phyloP scores from a whole-genome alignment of 2,113 vertebrate species.

The Eulacestoma nigropectus region DNA sequence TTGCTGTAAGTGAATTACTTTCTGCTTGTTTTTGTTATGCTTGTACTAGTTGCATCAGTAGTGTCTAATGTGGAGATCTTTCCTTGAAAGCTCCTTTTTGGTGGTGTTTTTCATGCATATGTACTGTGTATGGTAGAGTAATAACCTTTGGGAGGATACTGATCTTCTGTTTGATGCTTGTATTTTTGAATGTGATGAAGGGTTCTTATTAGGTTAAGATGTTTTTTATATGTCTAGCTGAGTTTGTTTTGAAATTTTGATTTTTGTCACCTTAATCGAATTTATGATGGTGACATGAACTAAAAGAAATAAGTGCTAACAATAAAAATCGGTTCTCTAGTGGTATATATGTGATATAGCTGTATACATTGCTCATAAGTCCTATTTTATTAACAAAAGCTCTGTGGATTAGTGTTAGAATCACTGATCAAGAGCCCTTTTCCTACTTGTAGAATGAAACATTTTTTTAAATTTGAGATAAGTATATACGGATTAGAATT shows the following conservation, averaged over 20 bases:
- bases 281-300: not conserved
- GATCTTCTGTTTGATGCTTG: not conserved
- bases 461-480: not conserved
- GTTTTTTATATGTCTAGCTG: not conserved
- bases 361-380: accelerated
- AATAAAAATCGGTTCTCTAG: not conserved
- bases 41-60: not conserved
- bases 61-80: not conserved
- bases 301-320: not conserved
- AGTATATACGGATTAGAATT: not conserved
- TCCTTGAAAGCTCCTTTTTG: not conserved
- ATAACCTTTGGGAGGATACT: not conserved
- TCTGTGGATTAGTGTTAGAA: not conserved
- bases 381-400: not conserved
- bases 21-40: not conserved
- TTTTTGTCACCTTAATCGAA: not conserved
- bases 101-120: not conserved
- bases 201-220: not conserved
- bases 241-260: not conserved
- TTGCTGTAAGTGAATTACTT: constrained; percentile 83
- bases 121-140: not conserved
- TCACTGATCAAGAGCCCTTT: not conserved
- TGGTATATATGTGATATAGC: not conserved
- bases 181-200: not conserved
- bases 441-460: not conserved